phyloP scores from a whole-genome alignment of 2,113 vertebrate genomes.

The Ailuropoda melanoleuca region DNA sequence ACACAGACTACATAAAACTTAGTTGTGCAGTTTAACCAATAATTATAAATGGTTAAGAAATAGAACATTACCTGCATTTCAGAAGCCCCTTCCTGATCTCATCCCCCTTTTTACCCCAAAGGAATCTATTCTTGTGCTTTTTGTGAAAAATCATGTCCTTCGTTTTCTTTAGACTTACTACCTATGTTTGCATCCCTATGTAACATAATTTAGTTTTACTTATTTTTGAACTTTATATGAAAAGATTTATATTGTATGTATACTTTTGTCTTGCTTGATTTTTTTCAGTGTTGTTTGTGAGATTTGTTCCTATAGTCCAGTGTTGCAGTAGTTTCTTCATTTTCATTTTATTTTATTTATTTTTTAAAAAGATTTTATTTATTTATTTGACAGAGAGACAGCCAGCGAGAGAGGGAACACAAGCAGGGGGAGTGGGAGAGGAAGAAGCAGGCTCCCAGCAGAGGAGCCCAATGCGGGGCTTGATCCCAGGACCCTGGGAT shows the following conservation, averaged over 20 bases:
- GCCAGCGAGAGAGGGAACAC: no score
- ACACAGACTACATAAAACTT: background rate
- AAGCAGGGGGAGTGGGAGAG: no score
- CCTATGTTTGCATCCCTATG: background rate
- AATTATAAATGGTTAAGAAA: background rate
- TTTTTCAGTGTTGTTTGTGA: background rate
- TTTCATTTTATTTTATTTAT: background rate
- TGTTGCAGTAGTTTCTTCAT: background rate
- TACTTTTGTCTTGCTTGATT: conserved; percentile 15
- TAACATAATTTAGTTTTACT: conserved; percentile 42
- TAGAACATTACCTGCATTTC: background rate
- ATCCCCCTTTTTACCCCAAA: background rate
- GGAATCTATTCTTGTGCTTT: background rate
- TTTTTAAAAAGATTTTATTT: no score
- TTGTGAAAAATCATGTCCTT: conserved; percentile 18
- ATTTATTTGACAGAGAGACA: no score
- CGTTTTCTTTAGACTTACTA: background rate
- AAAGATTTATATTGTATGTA: background rate
- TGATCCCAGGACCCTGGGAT: no score
- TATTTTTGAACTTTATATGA: background rate
- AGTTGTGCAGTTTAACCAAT: background rate
- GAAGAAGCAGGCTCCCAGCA: no score
- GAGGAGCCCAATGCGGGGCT: no score
- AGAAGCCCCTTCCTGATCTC: background rate
- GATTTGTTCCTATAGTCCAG: background rate